These are phyloP conservation scores for Nineta flava DNA, from an alignment of 2,888 invertebrate genomes.

Conservation along the genomic window DNA sequence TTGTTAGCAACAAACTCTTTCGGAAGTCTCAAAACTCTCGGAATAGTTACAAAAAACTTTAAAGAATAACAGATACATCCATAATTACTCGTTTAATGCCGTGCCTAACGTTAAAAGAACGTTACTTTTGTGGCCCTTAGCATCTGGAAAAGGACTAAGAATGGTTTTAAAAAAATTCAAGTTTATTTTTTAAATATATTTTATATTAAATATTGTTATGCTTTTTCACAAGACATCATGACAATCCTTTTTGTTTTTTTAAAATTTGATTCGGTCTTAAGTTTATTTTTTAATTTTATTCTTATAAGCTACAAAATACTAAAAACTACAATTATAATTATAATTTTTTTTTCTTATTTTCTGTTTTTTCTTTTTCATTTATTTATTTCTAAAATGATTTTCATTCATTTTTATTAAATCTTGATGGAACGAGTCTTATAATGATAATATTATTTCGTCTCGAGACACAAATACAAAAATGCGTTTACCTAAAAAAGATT, in stretches of 20 bases:
- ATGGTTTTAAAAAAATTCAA: neutral
- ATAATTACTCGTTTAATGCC: no score
- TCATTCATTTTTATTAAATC: neutral
- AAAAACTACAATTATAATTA: slow-evolving; percentile 5
- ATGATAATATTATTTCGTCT: neutral
- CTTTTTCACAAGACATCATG: slow-evolving; percentile 9
- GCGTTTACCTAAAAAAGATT: neutral
- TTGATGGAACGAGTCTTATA: slow-evolving; percentile 4
- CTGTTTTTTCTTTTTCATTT: neutral
- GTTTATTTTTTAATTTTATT: neutral
- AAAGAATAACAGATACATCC: no score
- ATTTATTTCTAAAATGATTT: neutral
- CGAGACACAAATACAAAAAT: neutral
- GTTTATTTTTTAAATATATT: slow-evolving; percentile 6
- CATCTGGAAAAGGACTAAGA: no score
- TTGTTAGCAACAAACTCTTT: no score
- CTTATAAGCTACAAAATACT: slow-evolving; percentile 9
- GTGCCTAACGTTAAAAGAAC: no score
- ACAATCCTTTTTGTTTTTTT: slow-evolving; percentile 6
- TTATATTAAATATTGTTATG: slow-evolving; percentile 8
- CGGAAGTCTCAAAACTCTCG: no score
- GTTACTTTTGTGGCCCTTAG: no score
- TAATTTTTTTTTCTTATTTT: slow-evolving; percentile 2
- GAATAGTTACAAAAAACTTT: no score
- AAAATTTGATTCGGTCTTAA: slow-evolving; percentile 6